phyloP scores from a whole-genome alignment of 2,797 vertebrate species.

The Urophycis tenuis region DNA sequence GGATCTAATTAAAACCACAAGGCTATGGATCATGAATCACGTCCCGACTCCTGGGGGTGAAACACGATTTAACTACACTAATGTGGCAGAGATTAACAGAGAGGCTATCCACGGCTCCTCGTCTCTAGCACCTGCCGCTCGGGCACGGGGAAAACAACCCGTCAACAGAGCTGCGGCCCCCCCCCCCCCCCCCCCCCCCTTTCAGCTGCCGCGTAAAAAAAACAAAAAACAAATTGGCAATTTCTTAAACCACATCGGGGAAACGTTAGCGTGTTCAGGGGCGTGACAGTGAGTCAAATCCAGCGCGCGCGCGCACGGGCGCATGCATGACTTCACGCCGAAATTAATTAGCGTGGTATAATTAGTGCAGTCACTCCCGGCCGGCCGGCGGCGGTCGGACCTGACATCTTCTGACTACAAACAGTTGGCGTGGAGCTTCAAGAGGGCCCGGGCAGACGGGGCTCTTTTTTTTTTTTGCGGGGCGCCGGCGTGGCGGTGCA shows the following conservation, averaged over 20 bases:
- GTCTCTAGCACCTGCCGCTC: not conserved
- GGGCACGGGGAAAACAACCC: not conserved
- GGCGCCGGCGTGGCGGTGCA: not conserved
- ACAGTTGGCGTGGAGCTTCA: not conserved
- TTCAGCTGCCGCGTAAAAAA: not conserved
- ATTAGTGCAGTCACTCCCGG: constrained; percentile 49
- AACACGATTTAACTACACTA: not conserved
- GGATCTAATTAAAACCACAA: not conserved
- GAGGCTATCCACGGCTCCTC: not conserved
- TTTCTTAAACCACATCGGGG: constrained; percentile 9
- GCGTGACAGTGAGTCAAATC: constrained; percentile 59
- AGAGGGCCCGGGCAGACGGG: not conserved
- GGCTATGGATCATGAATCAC: not conserved
- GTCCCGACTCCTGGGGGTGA: not conserved
- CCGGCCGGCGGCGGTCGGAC: constrained; percentile 26
- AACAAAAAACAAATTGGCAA: constrained; percentile 48
- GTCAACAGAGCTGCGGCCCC: not conserved
- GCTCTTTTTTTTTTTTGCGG: not conserved
- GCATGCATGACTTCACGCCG: constrained; percentile 44
- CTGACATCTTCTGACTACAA: constrained; percentile 27
- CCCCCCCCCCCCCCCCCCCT: too few species aligned
- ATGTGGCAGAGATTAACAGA: constrained; percentile 1
- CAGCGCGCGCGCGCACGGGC: too few species aligned
- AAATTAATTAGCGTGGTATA: constrained; percentile 61
- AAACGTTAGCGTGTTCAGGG: constrained; percentile 18